Conservation (phyloP, 2,797 vertebrate genomes). For the Adelosebastes latens region DNA sequence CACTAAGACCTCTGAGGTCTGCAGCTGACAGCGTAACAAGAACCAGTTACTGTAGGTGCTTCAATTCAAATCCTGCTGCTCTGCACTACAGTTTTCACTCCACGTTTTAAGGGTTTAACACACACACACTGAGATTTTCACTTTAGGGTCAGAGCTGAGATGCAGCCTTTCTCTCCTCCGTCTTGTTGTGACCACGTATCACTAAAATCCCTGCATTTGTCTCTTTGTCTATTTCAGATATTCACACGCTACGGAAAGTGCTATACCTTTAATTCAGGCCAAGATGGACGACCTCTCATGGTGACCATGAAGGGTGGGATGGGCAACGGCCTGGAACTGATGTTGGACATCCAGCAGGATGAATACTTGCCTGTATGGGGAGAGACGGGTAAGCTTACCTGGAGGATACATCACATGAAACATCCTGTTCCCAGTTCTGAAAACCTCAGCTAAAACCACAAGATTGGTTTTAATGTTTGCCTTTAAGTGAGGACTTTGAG, state of each 20-base stretch:
- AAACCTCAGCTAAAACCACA: conserved; percentile 5
- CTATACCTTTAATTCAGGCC: conserved; percentile 97
- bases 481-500: background rate
- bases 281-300: conserved; percentile 88
- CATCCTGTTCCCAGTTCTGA: conserved; percentile 6
- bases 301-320: conserved; percentile 97
- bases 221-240: conserved; percentile 82
- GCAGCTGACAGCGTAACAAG: conserved; percentile 18
- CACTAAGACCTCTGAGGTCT: conserved; percentile 29
- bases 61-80: background rate
- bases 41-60: background rate
- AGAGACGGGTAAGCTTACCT: conserved; percentile 81
- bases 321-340: conserved; percentile 97
- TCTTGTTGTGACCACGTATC: background rate
- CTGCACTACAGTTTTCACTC: background rate
- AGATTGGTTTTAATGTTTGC: conserved; percentile 11
- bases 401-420: background rate
- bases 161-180: background rate
- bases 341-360: conserved; percentile 98
- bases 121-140: background rate
- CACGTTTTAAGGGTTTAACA: background rate
- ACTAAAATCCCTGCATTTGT: background rate
- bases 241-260: conserved; percentile 98
- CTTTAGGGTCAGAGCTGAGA: background rate
- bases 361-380: conserved; percentile 98